Evolutionary conservation across 2,888 invertebrate species (phyloP), one percentile per base, ranked within the genome.

Genomic region (Pomacea canaliculata): DNA sequence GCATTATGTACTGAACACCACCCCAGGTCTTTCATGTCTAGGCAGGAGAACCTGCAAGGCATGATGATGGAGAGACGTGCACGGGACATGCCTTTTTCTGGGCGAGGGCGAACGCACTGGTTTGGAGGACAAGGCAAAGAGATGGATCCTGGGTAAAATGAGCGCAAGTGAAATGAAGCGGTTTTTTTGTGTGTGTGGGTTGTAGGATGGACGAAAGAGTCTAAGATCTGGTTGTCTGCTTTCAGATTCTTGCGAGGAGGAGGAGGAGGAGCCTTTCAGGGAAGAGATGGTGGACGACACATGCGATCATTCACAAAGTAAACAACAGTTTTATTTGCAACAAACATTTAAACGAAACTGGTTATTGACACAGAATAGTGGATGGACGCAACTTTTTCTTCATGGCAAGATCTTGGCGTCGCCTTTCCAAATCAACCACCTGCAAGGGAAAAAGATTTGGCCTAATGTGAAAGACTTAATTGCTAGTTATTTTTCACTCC

Each of bases 281-380:
- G 82, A 23, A 70, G 81, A 59, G 83, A 83, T 18, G 76, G 71
- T 13, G 79, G 79, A 49, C 73, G 83, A 76, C 83, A 83, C 76
- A 73, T 79, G 48, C 81, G 83, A 13, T 83, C 83, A 0, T 83
- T 81, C 71, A 83, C 83, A 16, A 83, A 83, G 70, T 83, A 71
- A 78, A 12, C 16, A 18, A 27, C 46, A 68, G 37, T 37, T 23
- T 37, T 37, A 37, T 37, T 37, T 37, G 37, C 37, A 37, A 5
- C 37, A 37, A 37, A 37, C 37, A 37, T 37, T 37, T 37, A 37
- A 37, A 37, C 37, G 5, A 37, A 56, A 56, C 51, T 56, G 8
- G 51, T 56, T 56, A 56, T 56, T 56, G 46, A 10, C 71, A 13
- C 18, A 73, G 49, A 16, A 68, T 69, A 27, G 69, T 68, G 48